Evolutionary conservation across 2,888 invertebrate species (phyloP).

Genomic region (Pollenia angustigena): DNA sequence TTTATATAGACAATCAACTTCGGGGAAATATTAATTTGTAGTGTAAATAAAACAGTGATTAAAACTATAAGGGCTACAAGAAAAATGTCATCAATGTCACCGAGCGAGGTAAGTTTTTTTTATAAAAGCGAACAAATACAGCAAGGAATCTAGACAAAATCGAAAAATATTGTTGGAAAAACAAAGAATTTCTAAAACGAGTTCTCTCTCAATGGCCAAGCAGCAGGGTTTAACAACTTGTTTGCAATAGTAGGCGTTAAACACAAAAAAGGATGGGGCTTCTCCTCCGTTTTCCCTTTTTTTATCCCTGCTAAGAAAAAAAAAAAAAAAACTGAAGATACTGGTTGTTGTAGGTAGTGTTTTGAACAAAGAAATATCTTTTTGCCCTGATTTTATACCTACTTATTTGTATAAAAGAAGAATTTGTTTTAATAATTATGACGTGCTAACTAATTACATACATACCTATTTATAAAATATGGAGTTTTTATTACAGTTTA

Average conservation of each 20-base stretch:
- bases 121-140: background rate
- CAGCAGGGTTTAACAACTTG: background rate
- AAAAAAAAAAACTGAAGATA: too few species aligned
- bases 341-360: too few species aligned
- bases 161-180: background rate
- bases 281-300: background rate
- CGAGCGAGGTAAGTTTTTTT: constrained; percentile 79
- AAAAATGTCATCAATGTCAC: constrained; percentile 81
- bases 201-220: background rate
- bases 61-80: constrained; percentile 41
- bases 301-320: too few species aligned
- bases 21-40: background rate
- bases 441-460: too few species aligned
- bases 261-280: background rate
- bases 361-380: too few species aligned
- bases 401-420: too few species aligned
- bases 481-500: too few species aligned
- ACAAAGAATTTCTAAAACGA: background rate
- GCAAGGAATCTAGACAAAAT: background rate
- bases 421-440: too few species aligned
- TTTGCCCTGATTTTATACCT: too few species aligned
- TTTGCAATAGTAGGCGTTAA: background rate
- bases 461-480: too few species aligned
- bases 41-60: constrained; percentile 23
- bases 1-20: constrained; percentile 4